Evolutionary conservation across 2,888 invertebrate genomes (phyloP).

Genomic region (Adineta ricciae): DNA sequence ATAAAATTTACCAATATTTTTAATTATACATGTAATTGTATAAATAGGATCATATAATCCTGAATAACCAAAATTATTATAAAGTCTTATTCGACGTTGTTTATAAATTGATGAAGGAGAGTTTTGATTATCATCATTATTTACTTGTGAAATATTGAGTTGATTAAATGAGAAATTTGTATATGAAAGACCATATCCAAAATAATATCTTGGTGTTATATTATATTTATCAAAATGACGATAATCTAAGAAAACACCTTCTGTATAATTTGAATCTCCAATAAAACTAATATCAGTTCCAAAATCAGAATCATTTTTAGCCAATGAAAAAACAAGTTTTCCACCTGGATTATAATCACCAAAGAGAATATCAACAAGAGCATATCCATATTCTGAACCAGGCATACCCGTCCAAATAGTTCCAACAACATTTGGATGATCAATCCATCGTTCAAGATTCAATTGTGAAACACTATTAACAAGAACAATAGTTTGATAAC

Average conservation of each 20-base stretch:
- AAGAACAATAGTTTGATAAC: constrained; percentile 7
- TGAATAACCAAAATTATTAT: neutral
- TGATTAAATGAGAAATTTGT: neutral
- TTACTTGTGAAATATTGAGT: neutral
- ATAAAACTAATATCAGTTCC: too few relatives aligned
- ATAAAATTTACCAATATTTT: neutral
- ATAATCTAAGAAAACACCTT: too few relatives aligned
- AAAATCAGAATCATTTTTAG: too few relatives aligned
- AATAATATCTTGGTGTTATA: neutral
- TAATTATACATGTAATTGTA: neutral
- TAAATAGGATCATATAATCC: constrained; percentile 1
- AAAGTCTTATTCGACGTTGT: constrained; percentile 1
- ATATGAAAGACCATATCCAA: neutral
- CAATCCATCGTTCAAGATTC: neutral
- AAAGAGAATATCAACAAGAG: constrained; percentile 1
- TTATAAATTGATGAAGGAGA: neutral
- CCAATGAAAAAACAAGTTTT: too few relatives aligned
- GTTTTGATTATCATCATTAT: neutral
- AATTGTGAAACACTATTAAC: constrained; percentile 7
- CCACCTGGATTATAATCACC: neutral
- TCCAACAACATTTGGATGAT: neutral
- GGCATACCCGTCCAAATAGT: neutral
- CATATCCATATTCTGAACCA: neutral
- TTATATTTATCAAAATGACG: neutral
- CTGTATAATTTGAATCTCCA: too few relatives aligned